These are phyloP conservation scores for Limosa lapponica DNA, from an alignment of 2,797 vertebrate genomes.

Conservation along the genomic window DNA sequence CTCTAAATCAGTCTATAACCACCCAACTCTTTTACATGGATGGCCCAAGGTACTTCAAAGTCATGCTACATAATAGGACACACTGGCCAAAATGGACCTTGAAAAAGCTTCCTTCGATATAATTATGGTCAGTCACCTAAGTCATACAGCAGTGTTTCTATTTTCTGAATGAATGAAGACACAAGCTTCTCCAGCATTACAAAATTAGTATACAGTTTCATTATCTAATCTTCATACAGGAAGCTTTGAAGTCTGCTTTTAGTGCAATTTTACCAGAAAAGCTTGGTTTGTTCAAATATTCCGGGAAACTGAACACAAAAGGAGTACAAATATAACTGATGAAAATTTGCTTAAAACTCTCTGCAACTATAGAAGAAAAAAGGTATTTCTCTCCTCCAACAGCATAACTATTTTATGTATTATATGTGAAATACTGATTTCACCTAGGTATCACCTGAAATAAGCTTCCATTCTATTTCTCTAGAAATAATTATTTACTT, in stretches of 20 bases:
- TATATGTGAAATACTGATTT: not conserved
- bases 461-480: not conserved
- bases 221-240: not conserved
- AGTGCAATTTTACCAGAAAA: constrained; percentile 2
- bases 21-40: constrained; percentile 54
- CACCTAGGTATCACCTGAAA: not conserved
- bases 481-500: not conserved
- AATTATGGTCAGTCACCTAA: not conserved
- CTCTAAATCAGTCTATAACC: constrained; percentile 62
- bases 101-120: not conserved
- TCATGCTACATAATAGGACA: constrained; percentile 37
- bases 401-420: not conserved
- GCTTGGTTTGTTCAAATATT: constrained; percentile 5
- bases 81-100: constrained; percentile 36
- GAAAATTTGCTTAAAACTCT: not conserved
- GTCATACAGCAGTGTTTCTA: not conserved
- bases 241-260: not conserved
- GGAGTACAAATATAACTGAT: not conserved
- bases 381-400: not conserved
- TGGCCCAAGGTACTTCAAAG: constrained; percentile 60
- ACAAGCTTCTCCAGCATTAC: not conserved
- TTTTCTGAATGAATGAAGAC: constrained; percentile 14
- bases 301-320: not conserved
- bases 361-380: not conserved
- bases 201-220: not conserved